phyloP scores from a whole-genome alignment of 2,113 vertebrate species.

The Epinephelus lanceolatus region DNA sequence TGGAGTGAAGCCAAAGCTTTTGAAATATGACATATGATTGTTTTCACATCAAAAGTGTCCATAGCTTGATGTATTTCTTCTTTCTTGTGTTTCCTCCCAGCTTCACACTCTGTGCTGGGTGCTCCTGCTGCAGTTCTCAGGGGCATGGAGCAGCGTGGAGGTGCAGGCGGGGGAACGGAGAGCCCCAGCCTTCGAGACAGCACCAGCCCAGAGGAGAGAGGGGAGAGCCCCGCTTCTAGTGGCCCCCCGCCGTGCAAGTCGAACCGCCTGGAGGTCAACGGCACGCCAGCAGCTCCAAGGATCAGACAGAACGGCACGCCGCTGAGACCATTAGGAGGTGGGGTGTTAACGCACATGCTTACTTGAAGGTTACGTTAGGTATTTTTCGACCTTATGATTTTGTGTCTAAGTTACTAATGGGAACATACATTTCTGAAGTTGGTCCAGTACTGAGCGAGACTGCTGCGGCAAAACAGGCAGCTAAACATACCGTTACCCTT shows the following conservation, averaged over 20 bases:
- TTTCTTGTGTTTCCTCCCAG: constrained; percentile 72
- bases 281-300: constrained; percentile 90
- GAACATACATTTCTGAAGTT: too few species aligned
- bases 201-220: constrained; percentile 81
- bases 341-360: not conserved
- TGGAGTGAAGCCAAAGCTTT: not conserved
- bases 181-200: constrained; percentile 88
- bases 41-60: not conserved
- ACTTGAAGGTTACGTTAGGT: not conserved
- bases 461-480: too few species aligned
- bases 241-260: constrained; percentile 88
- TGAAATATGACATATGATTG: not conserved
- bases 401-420: too few species aligned
- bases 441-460: too few species aligned
- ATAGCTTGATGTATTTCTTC: not conserved
- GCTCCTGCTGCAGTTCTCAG: constrained; percentile 85
- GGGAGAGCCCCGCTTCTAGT: constrained; percentile 88
- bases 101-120: constrained; percentile 88
- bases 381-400: too few species aligned
- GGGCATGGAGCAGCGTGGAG: constrained; percentile 89
- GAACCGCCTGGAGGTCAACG: constrained; percentile 91
- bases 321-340: constrained; percentile 91
- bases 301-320: constrained; percentile 88
- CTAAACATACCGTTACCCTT: too few species aligned
- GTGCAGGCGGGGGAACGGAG: constrained; percentile 63